Evolutionary conservation across 2,888 invertebrate genomes (phyloP), one percentile per base, ranked within the genome.

Genomic region (Megaustenia siamemsis): DNA sequence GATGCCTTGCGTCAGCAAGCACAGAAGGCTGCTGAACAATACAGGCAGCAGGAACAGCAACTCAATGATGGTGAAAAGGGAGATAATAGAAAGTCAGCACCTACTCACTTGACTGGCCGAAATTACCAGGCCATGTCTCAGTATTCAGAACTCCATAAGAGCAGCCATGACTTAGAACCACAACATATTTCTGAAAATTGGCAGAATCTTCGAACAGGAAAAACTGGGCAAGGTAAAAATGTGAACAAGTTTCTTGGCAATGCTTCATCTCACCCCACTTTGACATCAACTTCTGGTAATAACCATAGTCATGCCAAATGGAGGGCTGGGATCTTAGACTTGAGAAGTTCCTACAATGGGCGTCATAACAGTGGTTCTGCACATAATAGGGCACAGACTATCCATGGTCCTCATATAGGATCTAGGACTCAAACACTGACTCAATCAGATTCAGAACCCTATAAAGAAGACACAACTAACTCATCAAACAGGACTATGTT

Each of bases 401-500:
- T 87, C 53, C 86, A 87, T 63, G 88, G 86, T 18, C 86, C 86
- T 32, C 86, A 88, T 80, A 86, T 86, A 38, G 87, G 85, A 18
- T 35, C 63, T 8, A 45, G 85, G 53, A 43, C 82, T 87, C 32
- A 87, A 85, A 83, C 89, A 84, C 86, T 87, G 73, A 68, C 88
- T 84, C 89, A 81, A 10, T 76, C 71, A n/a, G 76, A 87, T 63
- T 69, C 84, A 38, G 75, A 83, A 32, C 82, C 85, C 32, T 80
- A 83, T 12, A 85, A 79, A 53, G 53, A 78, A 32, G 63, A 71
- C 43, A 45, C 69, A 79, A 84, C 71, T 71, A 71, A 86, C 66
- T 83, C 84, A 84, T 71, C 88, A n/a, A 85, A 71, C 45, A 88
- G 88, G 79, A 82, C 90, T 8, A 92, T 89, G 83, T 91, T 96